A percentile compares a stretch with the other conserved stretches of the same genome.
These are phyloP conservation scores for Peromyscus maniculatus DNA, from an alignment of 2,113 vertebrate species.

Conservation along the genomic window DNA sequence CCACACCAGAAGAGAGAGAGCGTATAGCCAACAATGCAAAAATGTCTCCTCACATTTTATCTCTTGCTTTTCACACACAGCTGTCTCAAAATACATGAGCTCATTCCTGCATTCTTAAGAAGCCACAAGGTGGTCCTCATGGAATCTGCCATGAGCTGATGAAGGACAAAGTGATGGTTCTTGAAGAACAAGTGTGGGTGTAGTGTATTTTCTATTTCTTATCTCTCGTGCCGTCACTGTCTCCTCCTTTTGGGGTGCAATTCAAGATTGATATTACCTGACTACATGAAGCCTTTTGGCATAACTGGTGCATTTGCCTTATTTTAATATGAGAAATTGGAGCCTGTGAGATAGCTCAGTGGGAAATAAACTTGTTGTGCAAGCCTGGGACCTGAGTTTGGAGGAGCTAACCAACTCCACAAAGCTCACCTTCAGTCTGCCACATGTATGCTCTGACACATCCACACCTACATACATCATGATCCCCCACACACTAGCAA, in stretches of 20 bases:
- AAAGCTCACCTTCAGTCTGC: neutral
- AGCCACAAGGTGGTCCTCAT: neutral
- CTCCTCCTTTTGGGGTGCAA: neutral
- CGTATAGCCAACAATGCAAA: no score
- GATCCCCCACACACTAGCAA: neutral
- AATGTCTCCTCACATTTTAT: neutral
- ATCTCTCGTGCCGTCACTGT: rapidly evolving
- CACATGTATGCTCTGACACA: neutral
- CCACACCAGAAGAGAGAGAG: rapidly evolving
- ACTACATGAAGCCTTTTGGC: neutral
- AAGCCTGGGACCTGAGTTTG: neutral
- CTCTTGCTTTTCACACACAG: neutral
- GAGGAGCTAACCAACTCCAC: neutral
- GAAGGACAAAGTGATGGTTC: neutral
- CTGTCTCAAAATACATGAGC: neutral
- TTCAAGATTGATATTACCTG: neutral
- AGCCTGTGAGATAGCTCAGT: neutral
- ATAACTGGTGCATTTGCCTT: neutral
- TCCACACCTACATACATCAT: neutral
- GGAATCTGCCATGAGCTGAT: neutral
- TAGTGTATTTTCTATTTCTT: neutral
- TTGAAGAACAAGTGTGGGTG: neutral
- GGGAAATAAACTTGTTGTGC: neutral
- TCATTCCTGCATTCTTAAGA: neutral
- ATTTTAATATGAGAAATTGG: neutral